Base-by-base conservation (phyloP, 2,113 vertebrate genomes). In the Stictonetta naevosa region DNA sequence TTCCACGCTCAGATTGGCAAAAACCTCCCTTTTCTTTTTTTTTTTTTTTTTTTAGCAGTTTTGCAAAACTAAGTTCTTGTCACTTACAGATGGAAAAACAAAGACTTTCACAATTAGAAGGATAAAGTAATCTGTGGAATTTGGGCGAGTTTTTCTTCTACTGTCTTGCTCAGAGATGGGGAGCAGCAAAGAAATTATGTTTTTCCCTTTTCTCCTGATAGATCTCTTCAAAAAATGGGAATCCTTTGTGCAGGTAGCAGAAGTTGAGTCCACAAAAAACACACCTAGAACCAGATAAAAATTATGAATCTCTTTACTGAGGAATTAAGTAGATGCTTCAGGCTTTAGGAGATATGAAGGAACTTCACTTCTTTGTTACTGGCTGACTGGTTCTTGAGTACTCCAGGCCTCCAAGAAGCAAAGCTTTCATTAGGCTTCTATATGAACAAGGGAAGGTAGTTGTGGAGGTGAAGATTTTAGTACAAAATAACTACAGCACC, bases 61-160 rank as follows among this genome's bases (percentile, higher is more conserved):
- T 94, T 87, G 38, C 58, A 89, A 94, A 96, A 77, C 93, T 58
- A 62, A 83, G 73, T 88, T 92, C 90, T 93, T 92, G 83, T 88
- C 81, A 77, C 77, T 91, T 86, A 94, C 93, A 95, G 95, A 97
- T 95, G 86, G 95, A 84, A 92, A 96, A 95, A 88, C 92, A 94
- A 93, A 73, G 86, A 82, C 29, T 79, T 92, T 42, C 79, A 82
- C 83, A 92, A 87, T 94, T 87, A 87, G 40, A 18, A 69, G 29
- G 66, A 77, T 44, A 84, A 82, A 89, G 33, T 73, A 91, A 94
- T 89, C 72, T 3, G 22, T 53, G 25, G 83, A 50, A 78, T 84
- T 88, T 72, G 31, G 10, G 28, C 52, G 48, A 80, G n/a, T 21
- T 82, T 94, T 93, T 68, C 69, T 90, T 81, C 62, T 31, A 11